phyloP scores from a whole-genome alignment of 1,140 invertebrate genomes.

The Melipona quadrifasciata region DNA sequence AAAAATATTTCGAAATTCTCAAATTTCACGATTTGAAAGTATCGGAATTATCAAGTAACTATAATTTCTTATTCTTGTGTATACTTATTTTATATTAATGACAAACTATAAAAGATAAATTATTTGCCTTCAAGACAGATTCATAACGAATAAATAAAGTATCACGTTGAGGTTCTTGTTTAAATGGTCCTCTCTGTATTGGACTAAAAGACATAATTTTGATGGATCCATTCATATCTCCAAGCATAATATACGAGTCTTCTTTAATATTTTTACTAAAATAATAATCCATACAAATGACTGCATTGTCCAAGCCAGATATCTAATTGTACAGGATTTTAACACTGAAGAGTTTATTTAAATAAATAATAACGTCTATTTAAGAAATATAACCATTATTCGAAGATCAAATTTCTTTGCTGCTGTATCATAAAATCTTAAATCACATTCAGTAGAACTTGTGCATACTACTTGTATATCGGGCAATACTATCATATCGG shows the following conservation, averaged over 20 bases:
- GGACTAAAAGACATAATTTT: constrained; percentile 84
- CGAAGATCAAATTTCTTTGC: constrained; percentile 86
- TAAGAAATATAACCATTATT: constrained; percentile 72
- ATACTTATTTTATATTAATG: not conserved
- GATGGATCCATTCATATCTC: constrained; percentile 86
- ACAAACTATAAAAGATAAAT: not conserved
- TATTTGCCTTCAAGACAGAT: constrained; percentile 80
- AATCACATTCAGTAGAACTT: constrained; percentile 86
- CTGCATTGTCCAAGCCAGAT: constrained; percentile 67
- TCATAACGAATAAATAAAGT: constrained; percentile 83
- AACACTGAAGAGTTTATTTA: constrained; percentile 22
- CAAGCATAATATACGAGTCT: constrained; percentile 84
- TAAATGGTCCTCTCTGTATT: constrained; percentile 85
- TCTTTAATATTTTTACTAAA: constrained; percentile 83
- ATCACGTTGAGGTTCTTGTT: constrained; percentile 83
- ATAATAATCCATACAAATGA: constrained; percentile 84
- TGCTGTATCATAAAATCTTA: constrained; percentile 88
- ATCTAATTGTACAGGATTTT: constrained; percentile 66
- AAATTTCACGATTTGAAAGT: no score
- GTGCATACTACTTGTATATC: constrained; percentile 87
- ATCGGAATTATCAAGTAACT: not conserved
- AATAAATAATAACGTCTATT: not conserved
- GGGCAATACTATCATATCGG: constrained; percentile 85
- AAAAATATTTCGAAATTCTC: not conserved
- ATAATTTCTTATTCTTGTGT: not conserved